Percentiles rank a stretch among this genome's conserved stretches.
Evolutionary conservation across 1,140 invertebrate species (phyloP).

Genomic region (Bombus breviceps): DNA sequence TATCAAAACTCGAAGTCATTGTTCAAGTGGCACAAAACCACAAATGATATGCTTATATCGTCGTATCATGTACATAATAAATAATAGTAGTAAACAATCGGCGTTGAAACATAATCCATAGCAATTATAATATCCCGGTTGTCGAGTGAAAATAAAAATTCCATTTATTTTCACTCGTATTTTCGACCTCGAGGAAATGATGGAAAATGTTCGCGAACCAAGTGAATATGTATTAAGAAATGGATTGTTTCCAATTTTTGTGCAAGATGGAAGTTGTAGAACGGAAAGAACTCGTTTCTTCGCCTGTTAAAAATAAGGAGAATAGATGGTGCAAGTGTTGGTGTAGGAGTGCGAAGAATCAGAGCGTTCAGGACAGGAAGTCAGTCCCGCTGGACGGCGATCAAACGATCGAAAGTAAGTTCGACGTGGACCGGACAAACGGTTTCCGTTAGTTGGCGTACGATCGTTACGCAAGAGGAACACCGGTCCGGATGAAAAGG

Average conservation of each 20-base stretch:
- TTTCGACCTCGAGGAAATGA: no score
- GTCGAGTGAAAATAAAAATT: not conserved
- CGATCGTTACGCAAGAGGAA: conserved; percentile 73
- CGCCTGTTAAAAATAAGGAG: no score
- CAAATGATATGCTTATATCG: no score
- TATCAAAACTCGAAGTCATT: no score
- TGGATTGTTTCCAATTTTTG: no score
- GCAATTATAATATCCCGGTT: not conserved
- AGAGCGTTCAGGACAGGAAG: conserved; percentile 23
- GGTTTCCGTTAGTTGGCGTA: conserved; percentile 48
- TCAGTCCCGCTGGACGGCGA: not conserved
- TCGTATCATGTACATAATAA: no score
- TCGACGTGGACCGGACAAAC: conserved; percentile 40
- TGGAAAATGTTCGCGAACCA: not conserved
- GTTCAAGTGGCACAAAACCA: no score
- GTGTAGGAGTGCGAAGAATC: not conserved
- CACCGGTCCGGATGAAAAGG: conserved; percentile 57
- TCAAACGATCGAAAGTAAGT: conserved; percentile 48
- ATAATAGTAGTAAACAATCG: no score
- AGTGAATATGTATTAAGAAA: not conserved
- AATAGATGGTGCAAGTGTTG: no score
- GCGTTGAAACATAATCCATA: not conserved
- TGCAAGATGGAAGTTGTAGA: no score
- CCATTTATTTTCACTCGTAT: not conserved
- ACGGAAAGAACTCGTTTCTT: no score